Conservation (phyloP, 2,888 invertebrate genomes). For the Aproaerema taeniolella region DNA sequence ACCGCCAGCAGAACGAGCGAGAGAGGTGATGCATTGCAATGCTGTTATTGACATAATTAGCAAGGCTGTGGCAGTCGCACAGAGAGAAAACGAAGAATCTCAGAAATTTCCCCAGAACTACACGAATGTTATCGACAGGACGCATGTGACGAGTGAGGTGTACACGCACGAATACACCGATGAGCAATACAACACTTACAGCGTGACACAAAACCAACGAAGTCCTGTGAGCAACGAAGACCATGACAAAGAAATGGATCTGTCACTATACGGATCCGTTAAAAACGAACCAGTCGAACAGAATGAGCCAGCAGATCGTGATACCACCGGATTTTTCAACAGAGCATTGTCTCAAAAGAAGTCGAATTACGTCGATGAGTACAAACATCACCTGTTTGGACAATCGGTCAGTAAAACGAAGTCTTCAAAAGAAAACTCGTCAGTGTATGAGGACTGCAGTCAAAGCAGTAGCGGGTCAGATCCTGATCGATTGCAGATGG, state of each 20-base stretch:
- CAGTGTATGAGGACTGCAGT: slow-evolving; percentile 77
- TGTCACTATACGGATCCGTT: slow-evolving; percentile 59
- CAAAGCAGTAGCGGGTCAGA: slow-evolving; percentile 85
- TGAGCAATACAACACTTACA: slow-evolving; percentile 53
- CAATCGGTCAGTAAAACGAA: slow-evolving; percentile 43
- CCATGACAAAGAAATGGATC: slow-evolving; percentile 70
- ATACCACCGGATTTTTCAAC: no score
- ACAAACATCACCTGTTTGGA: slow-evolving; percentile 55
- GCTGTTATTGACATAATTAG: slow-evolving; percentile 73
- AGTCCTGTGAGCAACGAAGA: slow-evolving; percentile 59
- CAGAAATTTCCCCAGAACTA: slow-evolving; percentile 55
- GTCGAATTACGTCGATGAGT: slow-evolving; percentile 51
- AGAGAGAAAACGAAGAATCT: slow-evolving; percentile 67
- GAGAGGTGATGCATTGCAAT: slow-evolving; percentile 72
- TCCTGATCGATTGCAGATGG: slow-evolving; percentile 85
- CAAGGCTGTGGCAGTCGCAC: slow-evolving; percentile 71
- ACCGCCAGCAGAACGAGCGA: slow-evolving; percentile 73
- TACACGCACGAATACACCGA: slow-evolving; percentile 57
- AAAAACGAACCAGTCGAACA: slow-evolving; percentile 57
- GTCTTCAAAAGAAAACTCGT: slow-evolving; percentile 61
- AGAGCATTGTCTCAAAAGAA: slow-evolving; percentile 41
- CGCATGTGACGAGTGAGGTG: slow-evolving; percentile 34
- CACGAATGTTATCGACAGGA: slow-evolving; percentile 49
- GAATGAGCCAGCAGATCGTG: no score
- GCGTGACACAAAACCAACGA: slow-evolving; percentile 39